Conservation (phyloP, 1,140 invertebrate genomes). For the Drosophila serrata region DNA sequence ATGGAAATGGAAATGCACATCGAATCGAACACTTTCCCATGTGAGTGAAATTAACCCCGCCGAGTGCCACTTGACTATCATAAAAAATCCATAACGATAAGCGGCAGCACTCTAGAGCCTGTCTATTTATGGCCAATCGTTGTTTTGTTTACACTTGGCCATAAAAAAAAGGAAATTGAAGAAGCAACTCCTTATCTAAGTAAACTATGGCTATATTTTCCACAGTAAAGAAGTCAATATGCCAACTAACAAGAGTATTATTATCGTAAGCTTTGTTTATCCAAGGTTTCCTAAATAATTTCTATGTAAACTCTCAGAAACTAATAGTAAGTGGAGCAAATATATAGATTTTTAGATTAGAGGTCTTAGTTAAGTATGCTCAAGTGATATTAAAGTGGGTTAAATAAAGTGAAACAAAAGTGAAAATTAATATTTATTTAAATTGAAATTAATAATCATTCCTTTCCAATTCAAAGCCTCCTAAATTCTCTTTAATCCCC, state of each 20-base stretch:
- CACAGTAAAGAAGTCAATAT: conserved; percentile 3
- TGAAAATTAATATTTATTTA: neutral
- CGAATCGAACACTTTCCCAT: conserved; percentile 26
- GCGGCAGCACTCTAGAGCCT: conserved; percentile 27
- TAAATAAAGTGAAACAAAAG: neutral
- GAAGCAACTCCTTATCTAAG: conserved; percentile 23
- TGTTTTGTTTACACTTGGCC: conserved; percentile 33
- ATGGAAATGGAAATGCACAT: conserved; percentile 20
- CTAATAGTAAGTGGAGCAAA: neutral
- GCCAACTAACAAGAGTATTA: neutral
- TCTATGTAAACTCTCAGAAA: neutral
- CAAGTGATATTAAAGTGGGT: neutral
- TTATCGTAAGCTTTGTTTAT: conserved; percentile 1
- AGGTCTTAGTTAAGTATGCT: neutral
- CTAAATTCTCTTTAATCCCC: neutral
- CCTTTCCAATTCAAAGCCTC: neutral
- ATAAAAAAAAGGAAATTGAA: conserved; percentile 35
- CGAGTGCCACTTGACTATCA: conserved; percentile 43
- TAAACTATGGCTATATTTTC: conserved; percentile 8
- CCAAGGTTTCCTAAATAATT: neutral
- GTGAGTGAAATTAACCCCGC: conserved; percentile 26
- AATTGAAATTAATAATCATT: neutral
- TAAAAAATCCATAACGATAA: conserved; percentile 43
- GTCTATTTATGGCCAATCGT: conserved; percentile 58
- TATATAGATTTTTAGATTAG: too few species aligned